These are phyloP conservation scores for Sylvilagus bachmani DNA, from an alignment of 2,113 vertebrate genomes.

Conservation along the genomic window DNA sequence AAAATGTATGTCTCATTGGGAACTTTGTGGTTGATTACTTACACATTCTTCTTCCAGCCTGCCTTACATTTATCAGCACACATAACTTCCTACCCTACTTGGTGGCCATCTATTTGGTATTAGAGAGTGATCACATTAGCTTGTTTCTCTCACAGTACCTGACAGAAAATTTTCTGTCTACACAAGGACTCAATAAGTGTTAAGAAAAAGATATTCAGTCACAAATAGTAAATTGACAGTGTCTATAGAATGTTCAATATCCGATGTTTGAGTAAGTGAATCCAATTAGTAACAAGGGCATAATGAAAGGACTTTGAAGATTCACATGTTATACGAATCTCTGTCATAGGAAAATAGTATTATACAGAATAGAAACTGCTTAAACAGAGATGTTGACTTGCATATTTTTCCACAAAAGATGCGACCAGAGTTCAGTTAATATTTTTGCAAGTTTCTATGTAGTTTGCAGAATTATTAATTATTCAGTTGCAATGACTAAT, in stretches of 20 bases:
- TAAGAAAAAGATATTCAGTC: conserved; percentile 14
- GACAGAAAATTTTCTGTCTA: neutral
- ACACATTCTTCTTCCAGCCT: neutral
- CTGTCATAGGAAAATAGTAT: neutral
- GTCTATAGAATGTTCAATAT: neutral
- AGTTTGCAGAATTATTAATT: conserved; percentile 53
- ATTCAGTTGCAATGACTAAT: conserved; percentile 40
- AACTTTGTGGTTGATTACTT: neutral
- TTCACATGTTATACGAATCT: neutral
- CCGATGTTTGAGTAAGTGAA: neutral
- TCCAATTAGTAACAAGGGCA: neutral
- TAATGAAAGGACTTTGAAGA: conserved; percentile 21
- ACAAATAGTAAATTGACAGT: neutral
- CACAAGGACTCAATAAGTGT: neutral
- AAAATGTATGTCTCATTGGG: neutral
- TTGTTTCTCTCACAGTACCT: neutral
- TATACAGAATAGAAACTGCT: conserved; percentile 5
- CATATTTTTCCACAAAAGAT: neutral
- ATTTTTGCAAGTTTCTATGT: conserved; percentile 3
- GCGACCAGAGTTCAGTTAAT: conserved; percentile 37
- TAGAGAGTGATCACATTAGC: neutral
- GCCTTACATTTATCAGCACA: neutral
- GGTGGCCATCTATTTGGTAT: neutral
- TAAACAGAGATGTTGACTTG: neutral
- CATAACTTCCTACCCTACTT: neutral